Evolutionary conservation across 2,888 invertebrate genomes (phyloP), one percentile per base, ranked within the genome.

Genomic region (Brachynemurus nebulosus): DNA sequence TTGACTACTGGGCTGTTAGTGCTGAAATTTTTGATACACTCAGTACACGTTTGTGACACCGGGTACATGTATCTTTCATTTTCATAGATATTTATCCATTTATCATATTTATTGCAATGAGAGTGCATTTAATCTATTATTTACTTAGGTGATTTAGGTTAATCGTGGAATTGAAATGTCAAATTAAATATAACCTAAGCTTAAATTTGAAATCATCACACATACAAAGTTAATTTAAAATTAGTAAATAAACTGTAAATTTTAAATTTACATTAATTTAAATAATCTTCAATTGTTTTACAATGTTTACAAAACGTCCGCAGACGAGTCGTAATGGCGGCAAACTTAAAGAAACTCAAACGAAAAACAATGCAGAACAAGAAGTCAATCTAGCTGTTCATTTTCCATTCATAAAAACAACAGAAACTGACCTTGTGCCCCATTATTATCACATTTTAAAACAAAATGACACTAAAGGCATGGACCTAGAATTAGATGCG

Each of bases 401-500:
- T 35, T 63, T 78, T 53, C 83, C 85, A 4, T 68, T 80, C 21
- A 74, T 83, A 40, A 78, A 78, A 59, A 73, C 74, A 53, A 70
- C 76, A 49, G 86, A 86, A 55, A 82, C 81, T 25, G 69, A 72
- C 40, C 67, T 73, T 47, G 62, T 86, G 48, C 82, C 85, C 7
- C 74, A 80, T 33, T 80, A 81, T 53, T 68, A 38, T 17, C 37
- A 25, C 14, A 33, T 38, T 19, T 38, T 44, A 14, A 34, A 44
- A 25, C 33, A 20, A 33, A 38, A 38, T 19, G 88, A 88, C 56
- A 77, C 78, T 3, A 76, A 92, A 47, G 81, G 79, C 14, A 82
- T 90, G 70, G 92, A 93, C 54, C 12, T 37, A 12, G 92, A 95
- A 59, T 67, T 93, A 39, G 91, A 93, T 60, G 73, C 77, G 2